Conservation (phyloP, 2,888 invertebrate genomes). For the Diplazon laetatorius region DNA sequence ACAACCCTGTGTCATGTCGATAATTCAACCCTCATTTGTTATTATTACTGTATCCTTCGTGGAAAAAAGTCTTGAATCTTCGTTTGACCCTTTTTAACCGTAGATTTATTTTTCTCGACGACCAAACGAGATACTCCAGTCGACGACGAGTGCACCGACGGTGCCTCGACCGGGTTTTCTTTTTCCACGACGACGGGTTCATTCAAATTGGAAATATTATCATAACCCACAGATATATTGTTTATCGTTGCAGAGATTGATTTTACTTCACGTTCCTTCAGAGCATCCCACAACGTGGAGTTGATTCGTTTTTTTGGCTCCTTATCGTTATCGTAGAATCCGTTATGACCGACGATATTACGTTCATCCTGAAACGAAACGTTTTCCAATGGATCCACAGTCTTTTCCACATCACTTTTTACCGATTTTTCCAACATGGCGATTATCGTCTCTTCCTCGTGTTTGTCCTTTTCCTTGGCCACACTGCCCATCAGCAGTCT, state of each 20-base stretch:
- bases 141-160: slow-evolving; percentile 8
- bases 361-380: not conserved
- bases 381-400: not conserved
- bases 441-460: slow-evolving; percentile 41
- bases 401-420: slow-evolving; percentile 22
- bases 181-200: not conserved
- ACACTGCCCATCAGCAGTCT: not conserved
- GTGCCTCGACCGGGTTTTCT: not conserved
- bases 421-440: slow-evolving; percentile 54
- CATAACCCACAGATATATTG: slow-evolving; percentile 4
- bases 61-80: slow-evolving; percentile 65
- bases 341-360: not conserved
- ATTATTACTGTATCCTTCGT: slow-evolving; percentile 51
- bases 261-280: slow-evolving; percentile 63
- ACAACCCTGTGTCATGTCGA: too few species aligned
- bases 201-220: not conserved
- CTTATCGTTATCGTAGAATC: slow-evolving; percentile 1
- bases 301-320: slow-evolving; percentile 10
- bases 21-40: too few species aligned
- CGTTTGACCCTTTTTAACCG: slow-evolving; percentile 48
- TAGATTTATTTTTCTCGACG: slow-evolving; percentile 26
- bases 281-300: slow-evolving; percentile 58
- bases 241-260: slow-evolving; percentile 26
- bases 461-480: slow-evolving; percentile 38
- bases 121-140: not conserved